phyloP scores from a whole-genome alignment of 2,888 invertebrate genomes.

The Protonemura montana region DNA sequence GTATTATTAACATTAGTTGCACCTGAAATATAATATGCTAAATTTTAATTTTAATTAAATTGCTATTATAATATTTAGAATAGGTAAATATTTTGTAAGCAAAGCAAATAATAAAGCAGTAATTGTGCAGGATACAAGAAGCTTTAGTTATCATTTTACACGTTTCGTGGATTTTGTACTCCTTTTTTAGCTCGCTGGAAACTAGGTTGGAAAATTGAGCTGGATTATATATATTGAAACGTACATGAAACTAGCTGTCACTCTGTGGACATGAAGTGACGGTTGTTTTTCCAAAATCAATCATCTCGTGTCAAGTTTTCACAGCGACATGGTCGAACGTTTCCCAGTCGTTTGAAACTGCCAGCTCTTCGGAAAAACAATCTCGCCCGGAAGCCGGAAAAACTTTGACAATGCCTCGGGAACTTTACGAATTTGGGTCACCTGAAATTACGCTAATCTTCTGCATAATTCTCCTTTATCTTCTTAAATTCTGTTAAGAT shows the following conservation, averaged over 20 bases:
- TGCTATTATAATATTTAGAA: too few relatives aligned
- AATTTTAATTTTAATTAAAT: too few relatives aligned
- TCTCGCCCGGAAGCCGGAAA: background rate
- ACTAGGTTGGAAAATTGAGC: too few relatives aligned
- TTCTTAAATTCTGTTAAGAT: background rate
- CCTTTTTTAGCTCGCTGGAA: too few relatives aligned
- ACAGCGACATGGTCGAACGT: background rate
- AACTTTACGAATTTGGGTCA: background rate
- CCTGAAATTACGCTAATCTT: background rate
- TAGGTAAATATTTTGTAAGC: background rate
- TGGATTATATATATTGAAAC: too few relatives aligned
- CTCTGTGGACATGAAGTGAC: background rate
- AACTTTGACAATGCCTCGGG: background rate
- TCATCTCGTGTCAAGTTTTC: background rate
- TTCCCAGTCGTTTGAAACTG: background rate
- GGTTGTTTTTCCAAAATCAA: conserved; percentile 5
- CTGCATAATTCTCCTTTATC: background rate
- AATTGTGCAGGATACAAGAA: too few relatives aligned
- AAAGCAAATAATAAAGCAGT: background rate
- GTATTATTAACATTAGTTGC: background rate
- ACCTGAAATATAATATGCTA: background rate
- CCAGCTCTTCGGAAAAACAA: background rate
- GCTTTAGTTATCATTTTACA: background rate
- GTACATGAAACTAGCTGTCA: background rate
- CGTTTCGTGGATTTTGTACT: background rate